A percentile compares a stretch with the other conserved stretches of the same genome.
phyloP scores from a whole-genome alignment of 1,140 invertebrate species.

The Calosoma granatense region DNA sequence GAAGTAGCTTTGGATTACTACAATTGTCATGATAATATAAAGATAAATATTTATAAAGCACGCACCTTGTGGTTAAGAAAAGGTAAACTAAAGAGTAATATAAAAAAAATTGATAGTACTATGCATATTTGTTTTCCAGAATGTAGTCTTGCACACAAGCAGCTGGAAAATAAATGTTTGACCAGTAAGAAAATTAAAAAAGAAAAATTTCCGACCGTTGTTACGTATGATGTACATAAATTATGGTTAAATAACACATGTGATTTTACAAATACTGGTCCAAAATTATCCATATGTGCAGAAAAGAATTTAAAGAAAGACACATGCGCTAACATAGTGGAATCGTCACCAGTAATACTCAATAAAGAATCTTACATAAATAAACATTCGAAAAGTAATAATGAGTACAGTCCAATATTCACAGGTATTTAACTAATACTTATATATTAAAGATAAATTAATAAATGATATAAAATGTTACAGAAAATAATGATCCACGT shows the following conservation, averaged over 20 bases:
- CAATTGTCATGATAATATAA: conserved; percentile 44
- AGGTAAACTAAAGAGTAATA: conserved; percentile 13
- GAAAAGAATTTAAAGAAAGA: conserved; percentile 13
- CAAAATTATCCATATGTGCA: background rate
- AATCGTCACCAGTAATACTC: background rate
- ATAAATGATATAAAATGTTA: conserved; percentile 8
- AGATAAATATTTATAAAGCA: conserved; percentile 36
- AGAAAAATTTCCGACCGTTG: background rate
- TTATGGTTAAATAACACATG: conserved; percentile 11
- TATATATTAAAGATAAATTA: conserved; percentile 3
- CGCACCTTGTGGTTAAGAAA: conserved; percentile 11
- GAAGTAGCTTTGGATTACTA: conserved; percentile 56
- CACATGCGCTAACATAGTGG: background rate
- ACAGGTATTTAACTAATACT: no score
- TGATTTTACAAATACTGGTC: background rate
- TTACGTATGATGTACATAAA: conserved; percentile 9
- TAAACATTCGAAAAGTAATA: no score
- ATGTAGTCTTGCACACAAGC: conserved; percentile 10
- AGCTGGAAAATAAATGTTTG: conserved; percentile 4
- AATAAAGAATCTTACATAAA: background rate
- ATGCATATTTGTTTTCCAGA: conserved; percentile 16
- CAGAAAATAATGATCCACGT: conserved; percentile 35
- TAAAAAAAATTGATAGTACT: background rate
- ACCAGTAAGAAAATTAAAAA: conserved; percentile 9
- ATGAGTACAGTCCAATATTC: no score